A percentile compares a stretch with the other conserved stretches of the same genome.
phyloP scores from a whole-genome alignment of 2,888 invertebrate genomes.

The Keiferia lycopersicella region DNA sequence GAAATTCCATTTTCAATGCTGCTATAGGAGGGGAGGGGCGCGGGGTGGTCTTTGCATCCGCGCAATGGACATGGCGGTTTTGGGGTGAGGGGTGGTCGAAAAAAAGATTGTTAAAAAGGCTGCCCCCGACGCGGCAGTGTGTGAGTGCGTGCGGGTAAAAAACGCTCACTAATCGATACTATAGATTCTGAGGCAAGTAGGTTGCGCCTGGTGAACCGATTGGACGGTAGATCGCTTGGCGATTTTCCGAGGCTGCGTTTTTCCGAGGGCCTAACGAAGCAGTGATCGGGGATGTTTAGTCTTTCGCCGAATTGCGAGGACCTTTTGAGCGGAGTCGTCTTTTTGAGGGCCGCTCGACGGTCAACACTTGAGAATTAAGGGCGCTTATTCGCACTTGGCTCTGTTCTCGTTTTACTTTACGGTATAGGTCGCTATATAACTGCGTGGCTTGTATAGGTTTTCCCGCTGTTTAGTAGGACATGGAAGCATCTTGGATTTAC shows the following conservation, averaged over 20 bases:
- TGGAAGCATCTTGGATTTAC: background rate
- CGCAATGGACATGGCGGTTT: constrained; percentile 79
- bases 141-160: constrained; percentile 79
- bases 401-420: constrained; percentile 56
- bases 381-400: constrained; percentile 71
- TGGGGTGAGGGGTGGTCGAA: constrained; percentile 73
- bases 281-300: constrained; percentile 68
- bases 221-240: constrained; percentile 59
- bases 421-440: constrained; percentile 32
- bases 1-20: constrained; percentile 82
- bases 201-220: constrained; percentile 70
- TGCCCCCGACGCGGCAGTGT: constrained; percentile 73
- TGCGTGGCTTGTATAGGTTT: constrained; percentile 37
- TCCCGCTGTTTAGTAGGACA: background rate
- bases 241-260: constrained; percentile 41
- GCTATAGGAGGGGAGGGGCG: constrained; percentile 70
- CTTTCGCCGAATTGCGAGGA: constrained; percentile 60
- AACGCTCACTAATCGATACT: constrained; percentile 80
- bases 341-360: constrained; percentile 54
- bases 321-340: constrained; percentile 61
- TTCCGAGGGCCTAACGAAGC: constrained; percentile 71
- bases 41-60: constrained; percentile 79
- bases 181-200: constrained; percentile 80
- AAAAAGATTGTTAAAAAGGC: constrained; percentile 81
- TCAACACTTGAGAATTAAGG: constrained; percentile 67